Conservation (phyloP, 2,113 vertebrate genomes). For the Fregata magnificens region DNA sequence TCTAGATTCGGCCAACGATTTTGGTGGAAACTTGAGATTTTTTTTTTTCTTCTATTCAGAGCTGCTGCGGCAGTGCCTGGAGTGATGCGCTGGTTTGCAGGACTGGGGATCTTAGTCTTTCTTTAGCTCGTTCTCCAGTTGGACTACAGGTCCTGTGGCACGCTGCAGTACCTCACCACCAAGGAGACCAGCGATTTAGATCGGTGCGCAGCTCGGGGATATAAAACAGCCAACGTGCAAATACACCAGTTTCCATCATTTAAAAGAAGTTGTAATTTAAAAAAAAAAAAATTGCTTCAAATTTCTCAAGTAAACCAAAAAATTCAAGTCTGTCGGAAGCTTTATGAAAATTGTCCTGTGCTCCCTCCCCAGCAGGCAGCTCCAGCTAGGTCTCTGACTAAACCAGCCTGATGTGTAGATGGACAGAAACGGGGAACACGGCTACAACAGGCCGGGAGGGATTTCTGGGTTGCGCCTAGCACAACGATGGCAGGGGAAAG, state of each 20-base stretch:
- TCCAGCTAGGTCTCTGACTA: not conserved
- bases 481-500: not conserved
- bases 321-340: not conserved
- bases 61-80: not conserved
- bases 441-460: not conserved
- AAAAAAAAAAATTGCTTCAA: not conserved
- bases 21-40: not conserved
- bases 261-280: not conserved
- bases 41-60: not conserved
- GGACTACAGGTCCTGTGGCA: not conserved
- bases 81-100: not conserved
- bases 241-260: not conserved
- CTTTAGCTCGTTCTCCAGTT: not conserved
- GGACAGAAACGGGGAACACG: not conserved
- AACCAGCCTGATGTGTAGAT: not conserved
- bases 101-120: not conserved
- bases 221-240: not conserved
- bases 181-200: not conserved
- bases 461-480: not conserved
- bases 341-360: not conserved
- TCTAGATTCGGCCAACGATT: not conserved
- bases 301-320: not conserved
- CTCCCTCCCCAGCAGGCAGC: not conserved
- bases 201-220: not conserved
- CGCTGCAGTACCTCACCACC: not conserved